Evolutionary conservation across 2,113 vertebrate genomes (phyloP).

Genomic region (Fregata magnificens): DNA sequence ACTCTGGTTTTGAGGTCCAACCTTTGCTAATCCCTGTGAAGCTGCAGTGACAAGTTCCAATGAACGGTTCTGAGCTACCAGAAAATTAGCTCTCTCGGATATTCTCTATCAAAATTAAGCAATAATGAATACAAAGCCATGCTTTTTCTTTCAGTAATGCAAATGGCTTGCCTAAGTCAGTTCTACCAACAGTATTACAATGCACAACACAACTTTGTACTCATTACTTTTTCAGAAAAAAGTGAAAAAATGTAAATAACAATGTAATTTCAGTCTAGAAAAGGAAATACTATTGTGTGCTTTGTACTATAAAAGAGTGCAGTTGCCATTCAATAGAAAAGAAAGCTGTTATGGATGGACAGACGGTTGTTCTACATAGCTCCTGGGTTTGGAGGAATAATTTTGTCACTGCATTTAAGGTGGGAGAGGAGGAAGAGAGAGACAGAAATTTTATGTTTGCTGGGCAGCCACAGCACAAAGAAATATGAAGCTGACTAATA

Average conservation of each 20-base stretch:
- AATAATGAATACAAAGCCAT: not conserved
- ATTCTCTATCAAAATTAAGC: not conserved
- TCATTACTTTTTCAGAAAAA: not conserved
- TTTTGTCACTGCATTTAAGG: not conserved
- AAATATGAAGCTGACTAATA: not conserved
- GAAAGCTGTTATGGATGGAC: not conserved
- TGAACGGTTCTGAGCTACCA: not conserved
- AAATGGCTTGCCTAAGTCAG: not conserved
- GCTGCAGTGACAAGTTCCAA: not conserved
- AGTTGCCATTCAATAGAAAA: not conserved
- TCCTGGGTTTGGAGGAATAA: not conserved
- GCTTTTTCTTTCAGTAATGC: not conserved
- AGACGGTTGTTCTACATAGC: not conserved
- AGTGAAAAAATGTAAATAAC: not conserved
- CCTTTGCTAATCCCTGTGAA: not conserved
- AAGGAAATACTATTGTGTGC: not conserved
- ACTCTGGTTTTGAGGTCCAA: not conserved
- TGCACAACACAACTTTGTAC: not conserved
- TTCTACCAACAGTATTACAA: not conserved
- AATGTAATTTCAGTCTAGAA: not conserved
- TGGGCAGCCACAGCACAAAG: not conserved
- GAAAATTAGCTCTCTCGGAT: not conserved
- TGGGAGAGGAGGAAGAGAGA: not conserved
- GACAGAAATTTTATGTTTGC: not conserved
- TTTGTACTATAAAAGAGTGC: not conserved